A percentile compares a stretch with the other conserved stretches of the same genome.
These are phyloP conservation scores for Erythrocebus patas DNA, from an alignment of 2,113 vertebrate genomes.

Conservation along the genomic window DNA sequence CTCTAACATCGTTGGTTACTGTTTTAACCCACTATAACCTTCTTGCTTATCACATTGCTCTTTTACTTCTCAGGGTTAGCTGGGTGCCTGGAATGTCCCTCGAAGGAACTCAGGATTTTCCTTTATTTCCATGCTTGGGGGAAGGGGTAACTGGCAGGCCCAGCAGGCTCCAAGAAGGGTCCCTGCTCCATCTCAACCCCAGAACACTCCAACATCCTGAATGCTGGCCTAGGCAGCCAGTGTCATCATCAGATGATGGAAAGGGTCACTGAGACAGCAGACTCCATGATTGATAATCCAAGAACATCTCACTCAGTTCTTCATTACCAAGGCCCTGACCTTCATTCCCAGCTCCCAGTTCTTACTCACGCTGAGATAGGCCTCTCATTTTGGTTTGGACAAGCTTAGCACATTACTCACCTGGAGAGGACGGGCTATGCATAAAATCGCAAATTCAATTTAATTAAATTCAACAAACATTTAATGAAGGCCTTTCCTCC, in stretches of 20 bases:
- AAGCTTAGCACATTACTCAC: background rate
- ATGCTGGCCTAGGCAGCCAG: background rate
- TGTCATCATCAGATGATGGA: background rate
- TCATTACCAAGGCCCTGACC: background rate
- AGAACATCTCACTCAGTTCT: background rate
- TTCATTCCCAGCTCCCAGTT: background rate
- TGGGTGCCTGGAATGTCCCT: too few relatives aligned
- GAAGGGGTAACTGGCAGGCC: too few relatives aligned
- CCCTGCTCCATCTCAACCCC: background rate
- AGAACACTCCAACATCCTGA: background rate
- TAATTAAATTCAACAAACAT: conserved; percentile 11
- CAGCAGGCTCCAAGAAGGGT: too few relatives aligned
- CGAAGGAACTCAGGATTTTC: too few relatives aligned
- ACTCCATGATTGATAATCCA: background rate
- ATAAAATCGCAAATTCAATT: background rate
- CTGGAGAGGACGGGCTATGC: background rate
- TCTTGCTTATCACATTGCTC: too few relatives aligned
- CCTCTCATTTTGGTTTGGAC: background rate
- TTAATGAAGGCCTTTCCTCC: background rate
- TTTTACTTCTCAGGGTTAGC: too few relatives aligned
- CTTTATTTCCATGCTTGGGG: too few relatives aligned
- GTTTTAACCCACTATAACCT: too few relatives aligned
- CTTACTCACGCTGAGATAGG: background rate
- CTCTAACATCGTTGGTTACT: too few relatives aligned
- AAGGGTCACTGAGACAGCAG: background rate